Percentiles rank a stretch among this genome's conserved stretches.
Conservation (phyloP, 2,888 invertebrate species). For the Diaphora mendica region DNA sequence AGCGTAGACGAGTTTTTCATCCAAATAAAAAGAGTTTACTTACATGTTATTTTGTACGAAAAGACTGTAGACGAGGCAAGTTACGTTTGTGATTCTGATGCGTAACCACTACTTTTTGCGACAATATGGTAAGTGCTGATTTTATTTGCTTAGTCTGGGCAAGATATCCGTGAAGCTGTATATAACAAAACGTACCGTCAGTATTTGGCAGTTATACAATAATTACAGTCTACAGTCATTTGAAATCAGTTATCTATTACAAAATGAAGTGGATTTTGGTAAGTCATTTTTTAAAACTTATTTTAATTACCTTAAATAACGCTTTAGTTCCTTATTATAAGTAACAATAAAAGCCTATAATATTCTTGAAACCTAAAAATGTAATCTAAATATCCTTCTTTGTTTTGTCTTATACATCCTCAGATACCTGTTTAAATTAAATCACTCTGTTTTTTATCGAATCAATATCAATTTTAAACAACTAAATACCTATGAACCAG, state of each 20-base stretch:
- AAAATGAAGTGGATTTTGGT: constrained; percentile 19
- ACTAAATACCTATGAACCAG: too few species aligned
- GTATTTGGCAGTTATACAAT: not conserved
- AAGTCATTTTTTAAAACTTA: not conserved
- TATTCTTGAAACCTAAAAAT: too few species aligned
- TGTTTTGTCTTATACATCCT: too few species aligned
- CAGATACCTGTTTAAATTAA: too few species aligned
- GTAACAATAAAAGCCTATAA: not conserved
- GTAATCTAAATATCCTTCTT: too few species aligned
- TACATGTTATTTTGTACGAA: not conserved
- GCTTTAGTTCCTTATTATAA: not conserved
- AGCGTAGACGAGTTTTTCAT: not conserved
- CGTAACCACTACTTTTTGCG: not conserved
- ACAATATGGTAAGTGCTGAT: not conserved
- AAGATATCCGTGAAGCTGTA: constrained; percentile 1
- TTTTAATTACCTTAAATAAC: not conserved
- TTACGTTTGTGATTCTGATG: not conserved
- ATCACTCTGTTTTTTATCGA: too few species aligned
- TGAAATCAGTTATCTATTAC: not conserved
- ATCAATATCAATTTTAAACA: too few species aligned
- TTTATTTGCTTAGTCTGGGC: not conserved
- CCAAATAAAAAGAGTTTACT: not conserved
- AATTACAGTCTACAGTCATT: constrained; percentile 4
- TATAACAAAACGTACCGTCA: not conserved
- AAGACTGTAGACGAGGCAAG: not conserved